Evolutionary conservation across 2,888 invertebrate genomes (phyloP), one percentile per base, ranked within the genome.

Genomic region (Glyphotaelius pellucidus): DNA sequence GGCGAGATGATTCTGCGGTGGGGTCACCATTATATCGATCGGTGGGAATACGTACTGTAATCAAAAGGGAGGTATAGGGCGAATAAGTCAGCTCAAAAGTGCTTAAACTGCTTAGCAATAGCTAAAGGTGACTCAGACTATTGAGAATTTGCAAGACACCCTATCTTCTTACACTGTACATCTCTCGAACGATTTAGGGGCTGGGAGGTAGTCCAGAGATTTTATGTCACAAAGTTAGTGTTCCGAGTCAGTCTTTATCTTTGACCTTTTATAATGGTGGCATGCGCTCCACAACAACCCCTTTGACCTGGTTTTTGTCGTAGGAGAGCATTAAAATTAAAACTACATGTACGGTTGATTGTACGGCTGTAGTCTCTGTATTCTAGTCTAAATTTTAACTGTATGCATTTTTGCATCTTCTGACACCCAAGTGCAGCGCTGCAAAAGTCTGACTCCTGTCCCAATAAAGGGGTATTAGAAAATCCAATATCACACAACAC

Each of bases 1-100:
- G 95, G 95, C 95, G 94, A 95, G 95, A 95, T 95, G 83, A n/a
- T 35, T 35, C 83, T 38, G 19, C 32, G 15, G 35, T 35, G 35
- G 35, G 83, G 83, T 25, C 32, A 15, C 35, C 25, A 5, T 67
- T 67, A 67, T 67, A 32, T 38, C 67, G 67, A 67, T 67, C n/a
- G 25, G 9, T n/a, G 67, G 25, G 25, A 67, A 67, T n/a, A 67
- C 67, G 52, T 52, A 52, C 52, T 52, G 52, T 14, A 47, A 47
- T 67, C 67, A 25, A 1, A 19, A 25, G 67, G 67, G 25, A n/a
- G 67, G 25, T 9, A 19, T 52, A 19, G 19, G 7, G 14, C 19
- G 5, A 52, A 52, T 52, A 52, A 19, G 4, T 67, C 25, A 67
- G 19, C 31, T n/a, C n/a, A n/a, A n/a, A n/a, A 38, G 35, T 15